Evolutionary conservation across 2,888 invertebrate genomes (phyloP).

Genomic region (Drosophila differens): DNA sequence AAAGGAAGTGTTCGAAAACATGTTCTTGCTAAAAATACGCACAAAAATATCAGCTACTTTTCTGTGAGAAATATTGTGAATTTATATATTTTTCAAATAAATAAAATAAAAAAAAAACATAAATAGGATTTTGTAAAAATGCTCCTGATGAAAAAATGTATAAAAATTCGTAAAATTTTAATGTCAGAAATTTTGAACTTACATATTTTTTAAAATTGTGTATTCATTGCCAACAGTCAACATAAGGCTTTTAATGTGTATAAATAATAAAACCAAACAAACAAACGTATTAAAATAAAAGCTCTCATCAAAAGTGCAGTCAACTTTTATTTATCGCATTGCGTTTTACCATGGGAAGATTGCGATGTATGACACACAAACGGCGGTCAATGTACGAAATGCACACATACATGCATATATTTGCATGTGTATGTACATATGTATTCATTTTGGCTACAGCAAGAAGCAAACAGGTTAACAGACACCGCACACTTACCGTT

Average conservation of each 20-base stretch:
- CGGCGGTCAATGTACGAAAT: slow-evolving; percentile 41
- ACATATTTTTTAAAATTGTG: background rate
- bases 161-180: background rate
- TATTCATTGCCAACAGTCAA: background rate
- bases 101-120: background rate
- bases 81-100: background rate
- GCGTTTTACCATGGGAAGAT: background rate
- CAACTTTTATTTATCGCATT: background rate
- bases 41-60: background rate
- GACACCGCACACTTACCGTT: slow-evolving; percentile 55
- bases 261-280: background rate
- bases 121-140: background rate
- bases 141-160: background rate
- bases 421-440: slow-evolving; percentile 1
- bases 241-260: background rate
- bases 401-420: background rate
- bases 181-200: background rate
- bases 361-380: slow-evolving; percentile 24
- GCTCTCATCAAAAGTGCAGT: background rate
- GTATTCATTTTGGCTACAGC: background rate
- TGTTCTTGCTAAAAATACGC: background rate
- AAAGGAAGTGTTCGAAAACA: background rate
- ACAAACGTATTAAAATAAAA: slow-evolving; percentile 8
- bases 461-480: slow-evolving; percentile 17
- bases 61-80: background rate